Conservation (phyloP, 2,888 invertebrate genomes). For the Mesochorus sp. region DNA sequence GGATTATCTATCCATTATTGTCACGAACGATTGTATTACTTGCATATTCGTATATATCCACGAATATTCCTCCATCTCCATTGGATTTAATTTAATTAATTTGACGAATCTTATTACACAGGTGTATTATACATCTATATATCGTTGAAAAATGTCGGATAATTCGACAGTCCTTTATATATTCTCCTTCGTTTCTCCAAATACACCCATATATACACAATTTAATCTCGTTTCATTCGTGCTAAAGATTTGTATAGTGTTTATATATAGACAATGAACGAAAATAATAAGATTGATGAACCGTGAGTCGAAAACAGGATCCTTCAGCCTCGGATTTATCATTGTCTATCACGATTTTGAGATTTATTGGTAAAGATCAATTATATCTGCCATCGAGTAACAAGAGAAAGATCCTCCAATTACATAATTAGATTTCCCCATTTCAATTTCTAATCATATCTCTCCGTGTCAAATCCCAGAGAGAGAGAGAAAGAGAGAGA, state of each 20-base stretch:
- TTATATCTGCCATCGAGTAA: constrained; percentile 36
- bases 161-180: constrained; percentile 31
- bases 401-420: not conserved
- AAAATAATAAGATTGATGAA: constrained; percentile 13
- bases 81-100: constrained; percentile 38
- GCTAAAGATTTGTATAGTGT: not conserved
- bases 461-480: not conserved
- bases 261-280: not conserved
- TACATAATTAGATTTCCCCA: constrained; percentile 32
- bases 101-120: constrained; percentile 18
- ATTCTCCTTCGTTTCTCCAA: not conserved
- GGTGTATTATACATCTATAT: constrained; percentile 15
- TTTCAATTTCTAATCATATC: constrained; percentile 26
- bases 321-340: not conserved
- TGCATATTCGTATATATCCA: not conserved
- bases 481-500: not conserved
- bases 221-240: constrained; percentile 1
- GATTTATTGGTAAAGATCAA: constrained; percentile 32
- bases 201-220: not conserved
- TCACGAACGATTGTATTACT: not conserved
- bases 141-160: constrained; percentile 11
- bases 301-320: not conserved
- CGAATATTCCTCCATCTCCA: not conserved
- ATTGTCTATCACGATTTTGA: not conserved
- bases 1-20: not conserved